Percentiles rank a stretch among this genome's conserved stretches.
These are phyloP conservation scores for Peromyscus maniculatus DNA, from an alignment of 2,113 vertebrate genomes.

Conservation along the genomic window DNA sequence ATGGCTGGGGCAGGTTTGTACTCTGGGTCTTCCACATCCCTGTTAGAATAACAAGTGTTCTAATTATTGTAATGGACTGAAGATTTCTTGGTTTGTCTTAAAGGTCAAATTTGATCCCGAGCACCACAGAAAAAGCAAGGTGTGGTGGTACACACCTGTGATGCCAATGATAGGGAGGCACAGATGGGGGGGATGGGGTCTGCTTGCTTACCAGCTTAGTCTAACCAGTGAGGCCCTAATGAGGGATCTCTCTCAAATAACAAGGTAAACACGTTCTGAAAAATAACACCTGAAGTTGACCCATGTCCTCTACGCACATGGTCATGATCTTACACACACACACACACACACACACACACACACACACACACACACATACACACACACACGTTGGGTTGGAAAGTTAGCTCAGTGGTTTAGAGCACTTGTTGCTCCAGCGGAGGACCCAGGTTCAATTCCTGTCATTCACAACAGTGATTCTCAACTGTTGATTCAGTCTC, in stretches of 20 bases:
- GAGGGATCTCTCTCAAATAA: neutral
- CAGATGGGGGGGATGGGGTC: no score
- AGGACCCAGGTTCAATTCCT: neutral
- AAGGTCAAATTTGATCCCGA: neutral
- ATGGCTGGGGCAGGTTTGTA: conserved; percentile 98
- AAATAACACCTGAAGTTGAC: neutral
- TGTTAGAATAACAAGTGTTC: conserved; percentile 84
- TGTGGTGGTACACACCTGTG: neutral
- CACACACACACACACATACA: neutral
- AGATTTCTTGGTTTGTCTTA: conserved; percentile 49
- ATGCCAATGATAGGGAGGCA: neutral
- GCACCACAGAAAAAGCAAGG: neutral
- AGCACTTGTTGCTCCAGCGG: neutral
- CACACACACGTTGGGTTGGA: neutral
- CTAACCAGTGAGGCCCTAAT: neutral
- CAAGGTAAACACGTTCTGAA: neutral
- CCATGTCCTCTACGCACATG: neutral
- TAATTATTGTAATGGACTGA: conserved; percentile 58
- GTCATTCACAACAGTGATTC: neutral
- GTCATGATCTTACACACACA: neutral
- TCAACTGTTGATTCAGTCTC: neutral
- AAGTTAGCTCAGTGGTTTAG: neutral
- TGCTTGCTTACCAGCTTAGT: neutral
- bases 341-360: neutral
- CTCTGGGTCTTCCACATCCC: conserved; percentile 98